A percentile compares a stretch with the other conserved stretches of the same genome.
These are phyloP conservation scores for Acutogordius australiensis DNA, from an alignment of 2,888 invertebrate genomes.

Conservation along the genomic window DNA sequence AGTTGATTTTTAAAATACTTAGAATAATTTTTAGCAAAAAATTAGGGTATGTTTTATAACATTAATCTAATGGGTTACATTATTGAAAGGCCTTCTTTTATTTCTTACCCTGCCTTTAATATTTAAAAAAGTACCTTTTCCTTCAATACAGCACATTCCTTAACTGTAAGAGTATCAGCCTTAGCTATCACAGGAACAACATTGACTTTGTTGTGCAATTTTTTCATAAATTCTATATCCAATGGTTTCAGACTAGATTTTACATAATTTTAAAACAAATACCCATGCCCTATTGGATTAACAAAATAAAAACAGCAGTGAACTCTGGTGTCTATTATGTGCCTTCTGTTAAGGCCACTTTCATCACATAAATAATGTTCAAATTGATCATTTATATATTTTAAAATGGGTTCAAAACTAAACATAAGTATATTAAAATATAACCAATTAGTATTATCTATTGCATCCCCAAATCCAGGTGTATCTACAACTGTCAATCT, in stretches of 20 bases:
- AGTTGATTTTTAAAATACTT: no score
- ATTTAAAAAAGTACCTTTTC: no score
- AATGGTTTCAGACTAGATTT: slow-evolving; percentile 49
- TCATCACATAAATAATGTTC: slow-evolving; percentile 36
- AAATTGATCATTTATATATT: slow-evolving; percentile 88
- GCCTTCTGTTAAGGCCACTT: slow-evolving; percentile 70
- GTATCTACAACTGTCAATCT: slow-evolving; percentile 69
- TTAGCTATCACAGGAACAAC: slow-evolving; percentile 92
- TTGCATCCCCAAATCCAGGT: slow-evolving; percentile 76
- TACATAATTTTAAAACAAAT: slow-evolving; percentile 17
- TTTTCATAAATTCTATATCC: slow-evolving; percentile 81
- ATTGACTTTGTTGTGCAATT: slow-evolving; percentile 71
- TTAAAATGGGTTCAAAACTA: slow-evolving; percentile 69
- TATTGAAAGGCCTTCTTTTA: no score
- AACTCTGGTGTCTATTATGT: slow-evolving; percentile 80
- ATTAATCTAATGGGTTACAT: no score
- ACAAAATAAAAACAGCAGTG: slow-evolving; percentile 93
- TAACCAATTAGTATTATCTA: slow-evolving; percentile 51
- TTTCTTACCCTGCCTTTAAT: no score
- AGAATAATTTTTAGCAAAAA: no score
- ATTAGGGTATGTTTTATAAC: no score
- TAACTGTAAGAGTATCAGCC: slow-evolving; percentile 70
- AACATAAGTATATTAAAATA: slow-evolving; percentile 14
- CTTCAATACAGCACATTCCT: slow-evolving; percentile 56
- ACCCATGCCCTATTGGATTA: slow-evolving; percentile 85